These are phyloP conservation scores for Mesoligia furuncula DNA, from an alignment of 2,888 invertebrate species.

Conservation along the genomic window DNA sequence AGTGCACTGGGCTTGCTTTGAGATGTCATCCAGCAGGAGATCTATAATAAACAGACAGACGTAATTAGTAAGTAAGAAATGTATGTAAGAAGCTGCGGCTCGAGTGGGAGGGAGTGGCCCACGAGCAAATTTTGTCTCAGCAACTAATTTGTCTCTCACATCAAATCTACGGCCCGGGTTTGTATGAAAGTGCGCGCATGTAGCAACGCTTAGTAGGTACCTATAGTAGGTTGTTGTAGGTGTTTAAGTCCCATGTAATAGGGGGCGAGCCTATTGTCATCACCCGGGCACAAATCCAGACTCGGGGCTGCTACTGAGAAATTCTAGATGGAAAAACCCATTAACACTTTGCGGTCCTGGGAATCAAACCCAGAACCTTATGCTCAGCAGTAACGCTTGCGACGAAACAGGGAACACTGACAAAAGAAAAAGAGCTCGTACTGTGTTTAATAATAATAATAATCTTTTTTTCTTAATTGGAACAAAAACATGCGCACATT, in stretches of 20 bases:
- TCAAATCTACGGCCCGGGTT: too few relatives aligned
- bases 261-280: not conserved
- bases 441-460: not conserved
- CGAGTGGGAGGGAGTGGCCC: too few relatives aligned
- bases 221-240: too few relatives aligned
- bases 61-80: not conserved
- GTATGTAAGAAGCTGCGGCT: not conserved
- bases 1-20: slow-evolving; percentile 77
- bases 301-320: not conserved
- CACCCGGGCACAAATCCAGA: not conserved
- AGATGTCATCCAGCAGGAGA: slow-evolving; percentile 78
- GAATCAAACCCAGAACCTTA: not conserved
- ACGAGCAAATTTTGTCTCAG: not conserved
- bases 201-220: not conserved
- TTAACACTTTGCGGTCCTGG: not conserved
- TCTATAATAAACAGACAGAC: slow-evolving; percentile 69
- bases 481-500: too few relatives aligned
- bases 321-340: not conserved
- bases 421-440: not conserved
- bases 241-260: not conserved
- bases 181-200: too few relatives aligned
- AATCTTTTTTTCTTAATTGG: too few relatives aligned
- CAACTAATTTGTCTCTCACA: too few relatives aligned
- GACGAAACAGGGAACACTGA: too few relatives aligned
- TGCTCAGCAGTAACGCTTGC: not conserved